Evolutionary conservation across 2,888 invertebrate species (phyloP), one percentile per base, ranked within the genome.

Genomic region (Pristionchus fissidentatus): DNA sequence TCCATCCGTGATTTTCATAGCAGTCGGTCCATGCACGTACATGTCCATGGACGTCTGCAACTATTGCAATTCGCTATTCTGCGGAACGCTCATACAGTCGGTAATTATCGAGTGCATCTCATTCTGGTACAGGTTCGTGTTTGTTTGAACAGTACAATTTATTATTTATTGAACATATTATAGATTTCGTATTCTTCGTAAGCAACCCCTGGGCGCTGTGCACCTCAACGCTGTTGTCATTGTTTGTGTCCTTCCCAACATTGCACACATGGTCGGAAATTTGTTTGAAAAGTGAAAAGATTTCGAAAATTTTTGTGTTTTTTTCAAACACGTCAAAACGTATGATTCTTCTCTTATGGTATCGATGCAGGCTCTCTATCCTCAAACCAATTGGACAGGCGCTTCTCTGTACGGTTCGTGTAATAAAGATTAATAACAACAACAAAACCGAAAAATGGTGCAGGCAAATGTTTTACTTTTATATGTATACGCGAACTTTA

Each of bases 61-160:
- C 22, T 38, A 38, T 22, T 66, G 66, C 38, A 66, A 66, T 66
- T 15, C 66, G 7, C 19, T 66, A 15, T 66, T 66, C 8, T 15
- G 35, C 38, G 38, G 8, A 8, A 35, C 38, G 7, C 26, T 66
- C n/a, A 38, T 38, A 3, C 35, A 66, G 5, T 66, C 66, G 1
- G 66, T 66, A 3, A 38, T 66, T 8, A 66, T 66, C 7, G 35
- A 66, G 19, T 66, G 66, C 7, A 29, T 66, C 0, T 66, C 66
- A 3, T 66, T 66, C 19, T 66, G 66, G 66, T 66, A 66, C 66
- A 66, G 66, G 66, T 60, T 32, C 19, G 60, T 1, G 13, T n/a
- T 57, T 57, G 0, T 5, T 26, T 1, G 3, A 4, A 29, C 1
- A 57, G 10, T 8, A 57, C n/a, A n/a, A n/a, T n/a, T n/a, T n/a